These are phyloP conservation scores for Bothrops jararaca DNA, from an alignment of 2,113 vertebrate genomes.

Conservation along the genomic window DNA sequence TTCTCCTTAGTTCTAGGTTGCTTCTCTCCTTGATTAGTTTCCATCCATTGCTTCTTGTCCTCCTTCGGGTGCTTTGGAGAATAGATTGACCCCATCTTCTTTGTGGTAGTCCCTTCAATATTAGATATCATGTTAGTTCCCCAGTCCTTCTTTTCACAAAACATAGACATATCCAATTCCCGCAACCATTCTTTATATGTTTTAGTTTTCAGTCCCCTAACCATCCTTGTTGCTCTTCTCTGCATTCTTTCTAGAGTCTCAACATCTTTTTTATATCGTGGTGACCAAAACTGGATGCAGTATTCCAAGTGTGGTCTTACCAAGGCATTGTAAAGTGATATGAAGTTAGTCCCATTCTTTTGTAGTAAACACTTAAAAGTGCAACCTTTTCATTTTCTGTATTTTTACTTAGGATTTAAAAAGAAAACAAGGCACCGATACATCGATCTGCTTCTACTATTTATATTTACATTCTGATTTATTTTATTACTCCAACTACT, in stretches of 20 bases:
- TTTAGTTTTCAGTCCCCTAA: not conserved
- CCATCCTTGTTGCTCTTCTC: not conserved
- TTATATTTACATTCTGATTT: not conserved
- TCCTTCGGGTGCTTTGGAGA: not conserved
- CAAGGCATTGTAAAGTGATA: not conserved
- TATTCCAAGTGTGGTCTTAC: not conserved
- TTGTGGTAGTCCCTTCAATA: not conserved
- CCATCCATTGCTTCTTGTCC: not conserved
- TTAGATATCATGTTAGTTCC: not conserved
- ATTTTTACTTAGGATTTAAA: not conserved
- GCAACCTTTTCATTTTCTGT: not conserved
- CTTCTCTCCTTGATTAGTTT: not conserved
- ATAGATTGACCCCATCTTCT: not conserved
- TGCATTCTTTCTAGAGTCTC: not conserved
- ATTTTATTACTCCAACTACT: not conserved
- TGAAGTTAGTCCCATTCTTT: not conserved
- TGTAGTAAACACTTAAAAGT: not conserved
- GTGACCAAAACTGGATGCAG: not conserved
- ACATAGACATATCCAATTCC: not conserved
- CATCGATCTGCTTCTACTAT: not conserved
- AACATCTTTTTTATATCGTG: not conserved
- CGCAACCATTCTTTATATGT: not conserved
- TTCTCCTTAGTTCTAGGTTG: not conserved
- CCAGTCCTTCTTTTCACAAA: not conserved
- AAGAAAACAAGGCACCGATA: not conserved